Conservation (phyloP, 2,113 vertebrate genomes). For the Leptobrachium ailaonicum region DNA sequence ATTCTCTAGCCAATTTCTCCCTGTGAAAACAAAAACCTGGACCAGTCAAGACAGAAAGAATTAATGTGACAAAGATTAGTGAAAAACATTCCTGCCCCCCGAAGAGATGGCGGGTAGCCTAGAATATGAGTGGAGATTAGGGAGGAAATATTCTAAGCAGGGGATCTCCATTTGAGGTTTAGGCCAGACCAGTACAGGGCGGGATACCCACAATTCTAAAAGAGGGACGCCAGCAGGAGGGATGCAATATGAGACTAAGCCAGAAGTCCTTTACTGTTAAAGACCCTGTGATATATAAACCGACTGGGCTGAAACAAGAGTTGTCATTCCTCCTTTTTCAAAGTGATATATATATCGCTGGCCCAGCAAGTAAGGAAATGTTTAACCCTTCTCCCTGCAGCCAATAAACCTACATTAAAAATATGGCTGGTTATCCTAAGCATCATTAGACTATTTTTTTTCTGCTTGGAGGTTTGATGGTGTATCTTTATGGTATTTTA, state of each 20-base stretch:
- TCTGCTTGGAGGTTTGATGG: too few species aligned
- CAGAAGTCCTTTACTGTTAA: constrained; percentile 15
- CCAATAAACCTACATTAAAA: neutral
- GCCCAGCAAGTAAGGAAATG: constrained; percentile 18
- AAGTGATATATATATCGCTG: constrained; percentile 24
- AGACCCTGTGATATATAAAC: constrained; percentile 28
- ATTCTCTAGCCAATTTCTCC: constrained; percentile 43
- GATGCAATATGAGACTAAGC: neutral
- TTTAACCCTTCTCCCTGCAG: neutral
- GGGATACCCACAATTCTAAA: constrained; percentile 39
- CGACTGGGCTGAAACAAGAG: constrained; percentile 19
- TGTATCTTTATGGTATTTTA: too few species aligned
- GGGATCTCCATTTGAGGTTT: constrained; percentile 49
- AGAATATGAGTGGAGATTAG: constrained; percentile 48
- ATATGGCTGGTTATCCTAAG: neutral
- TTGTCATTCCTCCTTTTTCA: constrained; percentile 24
- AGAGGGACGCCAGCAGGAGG: constrained; percentile 13
- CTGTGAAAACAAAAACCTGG: constrained; percentile 49
- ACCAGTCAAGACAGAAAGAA: constrained; percentile 45
- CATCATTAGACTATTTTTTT: neutral
- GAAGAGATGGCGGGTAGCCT: constrained; percentile 48
- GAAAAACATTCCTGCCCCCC: constrained; percentile 43
- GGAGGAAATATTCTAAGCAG: constrained; percentile 47
- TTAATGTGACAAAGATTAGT: constrained; percentile 50
- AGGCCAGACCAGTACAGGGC: constrained; percentile 33